phyloP scores from a whole-genome alignment of 2,113 vertebrate species.

The Phycodurus eques region DNA sequence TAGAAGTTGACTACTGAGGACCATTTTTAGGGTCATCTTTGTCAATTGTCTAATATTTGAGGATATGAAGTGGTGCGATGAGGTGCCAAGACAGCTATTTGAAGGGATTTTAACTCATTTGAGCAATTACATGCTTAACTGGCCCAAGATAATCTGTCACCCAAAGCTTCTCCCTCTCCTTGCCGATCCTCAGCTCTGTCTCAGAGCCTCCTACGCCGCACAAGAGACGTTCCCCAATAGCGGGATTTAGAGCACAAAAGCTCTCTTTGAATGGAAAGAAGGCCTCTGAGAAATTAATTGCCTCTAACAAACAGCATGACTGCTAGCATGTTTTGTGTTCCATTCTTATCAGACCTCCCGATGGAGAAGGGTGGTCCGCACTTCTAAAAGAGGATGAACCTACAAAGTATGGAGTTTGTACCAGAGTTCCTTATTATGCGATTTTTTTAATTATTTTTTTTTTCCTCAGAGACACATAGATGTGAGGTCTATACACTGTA shows the following conservation, averaged over 20 bases:
- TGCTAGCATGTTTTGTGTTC: conserved; percentile 93
- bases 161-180: conserved; percentile 79
- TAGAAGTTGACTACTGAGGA: conserved; percentile 90
- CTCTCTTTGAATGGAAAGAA: conserved; percentile 93
- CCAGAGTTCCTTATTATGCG: background rate
- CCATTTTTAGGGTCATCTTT: conserved; percentile 93
- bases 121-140: conserved; percentile 99
- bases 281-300: conserved; percentile 99
- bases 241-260: conserved; percentile 99
- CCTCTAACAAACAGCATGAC: conserved; percentile 99
- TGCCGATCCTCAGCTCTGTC: conserved; percentile 63
- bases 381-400: conserved; percentile 50
- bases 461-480: background rate
- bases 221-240: conserved; percentile 89
- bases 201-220: conserved; percentile 69
- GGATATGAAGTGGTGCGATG: conserved; percentile 99
- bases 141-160: conserved; percentile 98
- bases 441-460: background rate
- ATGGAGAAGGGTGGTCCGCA: conserved; percentile 64
- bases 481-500: background rate
- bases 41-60: conserved; percentile 99
- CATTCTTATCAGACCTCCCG: conserved; percentile 76
- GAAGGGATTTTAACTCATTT: conserved; percentile 99
- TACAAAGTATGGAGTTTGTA: conserved; percentile 39
- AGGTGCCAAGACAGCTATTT: conserved; percentile 99